These are phyloP conservation scores for Macrobrachium nipponense DNA, from an alignment of 1,140 invertebrate genomes.

Conservation along the genomic window DNA sequence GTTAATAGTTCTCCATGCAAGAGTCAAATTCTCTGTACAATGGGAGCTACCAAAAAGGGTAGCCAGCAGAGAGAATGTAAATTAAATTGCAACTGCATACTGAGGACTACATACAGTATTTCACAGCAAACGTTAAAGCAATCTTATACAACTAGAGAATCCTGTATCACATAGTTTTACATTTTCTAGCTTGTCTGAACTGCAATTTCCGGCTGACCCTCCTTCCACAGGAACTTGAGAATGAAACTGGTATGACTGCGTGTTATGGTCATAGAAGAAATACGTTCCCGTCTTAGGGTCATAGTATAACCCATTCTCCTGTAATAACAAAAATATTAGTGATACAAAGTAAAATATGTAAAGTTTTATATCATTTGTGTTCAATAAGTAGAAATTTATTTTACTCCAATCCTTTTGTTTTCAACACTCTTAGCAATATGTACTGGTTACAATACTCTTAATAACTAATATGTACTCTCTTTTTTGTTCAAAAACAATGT, in stretches of 20 bases:
- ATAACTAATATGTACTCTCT: no score
- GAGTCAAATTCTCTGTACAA: no score
- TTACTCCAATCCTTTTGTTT: background rate
- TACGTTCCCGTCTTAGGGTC: conserved; percentile 46
- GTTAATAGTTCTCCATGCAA: no score
- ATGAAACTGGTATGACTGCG: conserved; percentile 42
- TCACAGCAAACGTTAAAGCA: background rate
- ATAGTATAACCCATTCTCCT: conserved; percentile 53
- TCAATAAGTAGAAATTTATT: background rate
- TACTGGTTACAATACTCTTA: background rate
- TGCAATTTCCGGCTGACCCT: no score
- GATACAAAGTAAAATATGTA: background rate
- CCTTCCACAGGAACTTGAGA: conserved; percentile 20
- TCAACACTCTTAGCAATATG: background rate
- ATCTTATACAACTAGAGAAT: background rate
- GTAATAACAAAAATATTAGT: background rate
- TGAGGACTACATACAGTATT: no score
- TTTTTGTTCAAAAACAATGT: no score
- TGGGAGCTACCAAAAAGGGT: no score
- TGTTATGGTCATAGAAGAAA: conserved; percentile 50
- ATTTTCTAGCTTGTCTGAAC: background rate
- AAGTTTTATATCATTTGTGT: background rate
- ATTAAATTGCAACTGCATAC: no score
- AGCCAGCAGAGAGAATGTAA: no score
- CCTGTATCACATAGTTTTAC: background rate